Base-by-base conservation (phyloP, 1,140 invertebrate species). In the Drosophila virilis region DNA sequence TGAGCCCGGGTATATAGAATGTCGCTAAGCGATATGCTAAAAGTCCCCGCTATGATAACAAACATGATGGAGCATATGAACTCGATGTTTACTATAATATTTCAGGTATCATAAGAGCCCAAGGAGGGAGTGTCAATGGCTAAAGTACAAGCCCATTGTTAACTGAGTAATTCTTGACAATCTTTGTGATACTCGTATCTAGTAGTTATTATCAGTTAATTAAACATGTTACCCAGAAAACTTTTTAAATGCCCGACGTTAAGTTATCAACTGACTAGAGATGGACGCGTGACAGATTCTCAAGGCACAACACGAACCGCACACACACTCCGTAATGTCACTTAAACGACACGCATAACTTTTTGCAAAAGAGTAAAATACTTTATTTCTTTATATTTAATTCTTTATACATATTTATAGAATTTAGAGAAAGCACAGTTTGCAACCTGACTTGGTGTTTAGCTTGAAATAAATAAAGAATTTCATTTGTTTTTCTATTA, bases 181-280 rank as follows among this genome's bases (percentile, higher is more conserved):
- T 46, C 32, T 58, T 45, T 42, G 40, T 1, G 13, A 22, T 6
- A 22, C 28, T 37, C 35, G 50, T 67, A 37, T 52, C 45, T 43
- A n/a, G 35, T n/a, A 15, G 51, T 32, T 37, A 35, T 57, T 74
- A 74, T 74, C 71, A 74, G 33, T 57, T 74, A 68, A 74, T 74
- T 74, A 74, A 68, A 37, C 55, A 48, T 74, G 71, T 61, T 60
- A 72, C 45, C 17, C 54, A 51, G 33, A 55, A 38, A 71, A 60
- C 57, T 35, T 13, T 60, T 69, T 33, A 38, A 67, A 37, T 17
- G 28, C 2, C 35, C 28, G 28, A 22, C 8, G 32, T 9, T 17
- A 1, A 13, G 17, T 32, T n/a, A 17, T 38, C 43, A 62, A 13
- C 22, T 28, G 22, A 48, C 22, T 28, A 28, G 46, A 48, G 46